Evolutionary conservation across 2,888 invertebrate species (phyloP).

Genomic region (Scaptomyza parva): DNA sequence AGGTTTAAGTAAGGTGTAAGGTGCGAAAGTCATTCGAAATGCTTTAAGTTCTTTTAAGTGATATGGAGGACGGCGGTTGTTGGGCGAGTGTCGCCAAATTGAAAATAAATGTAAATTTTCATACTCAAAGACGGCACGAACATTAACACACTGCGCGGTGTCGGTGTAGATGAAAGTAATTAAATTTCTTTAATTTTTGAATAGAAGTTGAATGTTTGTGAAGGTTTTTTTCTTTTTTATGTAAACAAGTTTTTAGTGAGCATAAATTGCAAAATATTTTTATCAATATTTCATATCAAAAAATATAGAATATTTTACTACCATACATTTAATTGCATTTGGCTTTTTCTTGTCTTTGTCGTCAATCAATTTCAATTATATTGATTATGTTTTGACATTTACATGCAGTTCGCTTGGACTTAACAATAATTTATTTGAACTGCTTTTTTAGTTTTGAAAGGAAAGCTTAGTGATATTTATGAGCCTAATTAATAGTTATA

Average conservation of each 20-base stretch:
- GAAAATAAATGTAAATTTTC: conserved; percentile 52
- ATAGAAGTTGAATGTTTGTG: not conserved
- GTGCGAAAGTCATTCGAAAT: conserved; percentile 53
- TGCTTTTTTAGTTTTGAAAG: not conserved
- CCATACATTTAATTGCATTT: too few species aligned
- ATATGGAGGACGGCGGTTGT: conserved; percentile 24
- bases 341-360: too few species aligned
- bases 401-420: not conserved
- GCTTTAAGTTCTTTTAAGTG: conserved; percentile 31
- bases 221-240: too few species aligned
- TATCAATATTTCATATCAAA: too few species aligned
- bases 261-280: too few species aligned
- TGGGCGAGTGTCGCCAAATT: conserved; percentile 33
- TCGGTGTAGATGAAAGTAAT: not conserved
- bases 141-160: not conserved
- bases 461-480: too few species aligned
- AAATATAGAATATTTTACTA: too few species aligned
- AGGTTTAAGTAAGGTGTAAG: conserved; percentile 66
- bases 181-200: not conserved
- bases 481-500: not conserved
- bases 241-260: too few species aligned
- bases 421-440: not conserved
- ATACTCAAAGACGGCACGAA: conserved; percentile 3
- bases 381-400: too few species aligned
- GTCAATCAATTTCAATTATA: not conserved